Evolutionary conservation across 2,888 invertebrate genomes (phyloP).

Genomic region (Serripes groenlandicus): DNA sequence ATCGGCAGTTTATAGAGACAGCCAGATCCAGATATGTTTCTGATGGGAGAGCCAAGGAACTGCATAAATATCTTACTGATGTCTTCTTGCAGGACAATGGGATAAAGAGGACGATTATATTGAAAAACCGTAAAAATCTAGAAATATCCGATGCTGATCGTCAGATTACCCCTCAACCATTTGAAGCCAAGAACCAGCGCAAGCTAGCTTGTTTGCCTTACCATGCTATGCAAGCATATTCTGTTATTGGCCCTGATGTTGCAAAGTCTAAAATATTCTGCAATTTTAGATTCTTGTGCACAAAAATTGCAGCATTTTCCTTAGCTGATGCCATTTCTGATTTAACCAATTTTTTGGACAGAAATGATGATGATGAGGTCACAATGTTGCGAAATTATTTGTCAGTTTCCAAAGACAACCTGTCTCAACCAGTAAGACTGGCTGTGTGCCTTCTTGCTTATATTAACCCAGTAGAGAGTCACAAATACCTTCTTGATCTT

Average conservation of each 20-base stretch:
- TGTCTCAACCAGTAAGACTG: slow-evolving; percentile 62
- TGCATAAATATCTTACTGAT: slow-evolving; percentile 77
- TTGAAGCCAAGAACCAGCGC: slow-evolving; percentile 70
- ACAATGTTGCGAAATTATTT: slow-evolving; percentile 88
- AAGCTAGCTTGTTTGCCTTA: slow-evolving; percentile 78
- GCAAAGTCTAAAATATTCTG: slow-evolving; percentile 74
- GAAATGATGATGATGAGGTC: slow-evolving; percentile 92
- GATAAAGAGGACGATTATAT: slow-evolving; percentile 75
- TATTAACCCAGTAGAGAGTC: slow-evolving; percentile 54
- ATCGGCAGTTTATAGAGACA: slow-evolving; percentile 82
- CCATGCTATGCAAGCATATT: slow-evolving; percentile 71
- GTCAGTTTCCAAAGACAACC: slow-evolving; percentile 59
- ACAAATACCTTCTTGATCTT: slow-evolving; percentile 65
- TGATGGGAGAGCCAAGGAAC: slow-evolving; percentile 59
- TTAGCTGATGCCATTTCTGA: slow-evolving; percentile 89
- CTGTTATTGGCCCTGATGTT: slow-evolving; percentile 52
- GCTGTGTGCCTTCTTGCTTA: slow-evolving; percentile 74
- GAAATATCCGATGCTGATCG: slow-evolving; percentile 80
- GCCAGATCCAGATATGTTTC: slow-evolving; percentile 75
- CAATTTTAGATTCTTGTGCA: slow-evolving; percentile 76
- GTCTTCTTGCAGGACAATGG: slow-evolving; percentile 76
- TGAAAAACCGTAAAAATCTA: slow-evolving; percentile 75
- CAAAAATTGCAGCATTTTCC: slow-evolving; percentile 74
- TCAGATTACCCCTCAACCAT: slow-evolving; percentile 80
- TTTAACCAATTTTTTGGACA: slow-evolving; percentile 93